phyloP scores from a whole-genome alignment of 2,888 invertebrate species.

The Coenonympha glycerion region DNA sequence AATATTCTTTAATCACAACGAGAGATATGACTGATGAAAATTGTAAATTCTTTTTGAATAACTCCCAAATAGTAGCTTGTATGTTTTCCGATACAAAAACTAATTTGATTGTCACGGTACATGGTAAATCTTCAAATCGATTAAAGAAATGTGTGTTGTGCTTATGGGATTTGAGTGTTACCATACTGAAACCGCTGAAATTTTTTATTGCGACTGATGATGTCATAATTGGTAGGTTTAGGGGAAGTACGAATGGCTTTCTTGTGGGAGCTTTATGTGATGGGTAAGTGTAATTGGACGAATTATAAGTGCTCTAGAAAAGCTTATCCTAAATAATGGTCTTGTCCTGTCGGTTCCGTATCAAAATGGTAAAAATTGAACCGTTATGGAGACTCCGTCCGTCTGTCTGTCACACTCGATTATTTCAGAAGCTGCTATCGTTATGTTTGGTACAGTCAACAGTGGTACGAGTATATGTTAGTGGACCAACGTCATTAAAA shows the following conservation, averaged over 20 bases:
- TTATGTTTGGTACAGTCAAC: no score
- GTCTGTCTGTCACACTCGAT: no score
- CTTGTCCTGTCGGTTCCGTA: no score
- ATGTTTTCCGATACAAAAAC: constrained; percentile 51
- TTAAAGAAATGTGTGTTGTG: constrained; percentile 46
- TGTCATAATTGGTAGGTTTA: constrained; percentile 47
- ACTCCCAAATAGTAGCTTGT: constrained; percentile 42
- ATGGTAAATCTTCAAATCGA: constrained; percentile 36
- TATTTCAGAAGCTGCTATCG: no score
- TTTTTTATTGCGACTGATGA: constrained; percentile 53
- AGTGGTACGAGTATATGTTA: no score
- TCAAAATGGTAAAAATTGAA: no score
- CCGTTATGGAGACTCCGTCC: no score
- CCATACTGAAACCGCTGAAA: constrained; percentile 50
- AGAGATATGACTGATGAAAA: constrained; percentile 36
- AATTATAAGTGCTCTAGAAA: neutral
- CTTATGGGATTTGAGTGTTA: constrained; percentile 60
- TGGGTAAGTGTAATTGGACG: constrained; percentile 43
- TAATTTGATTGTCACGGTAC: constrained; percentile 54
- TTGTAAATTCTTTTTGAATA: constrained; percentile 38
- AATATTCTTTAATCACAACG: constrained; percentile 43
- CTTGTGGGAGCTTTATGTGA: constrained; percentile 60
- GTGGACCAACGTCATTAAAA: no score
- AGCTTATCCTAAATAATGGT: no score
- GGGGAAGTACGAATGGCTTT: constrained; percentile 52